A percentile compares a stretch with the other conserved stretches of the same genome.
Conservation (phyloP, 2,888 invertebrate genomes). For the Leptinotarsa juncta region DNA sequence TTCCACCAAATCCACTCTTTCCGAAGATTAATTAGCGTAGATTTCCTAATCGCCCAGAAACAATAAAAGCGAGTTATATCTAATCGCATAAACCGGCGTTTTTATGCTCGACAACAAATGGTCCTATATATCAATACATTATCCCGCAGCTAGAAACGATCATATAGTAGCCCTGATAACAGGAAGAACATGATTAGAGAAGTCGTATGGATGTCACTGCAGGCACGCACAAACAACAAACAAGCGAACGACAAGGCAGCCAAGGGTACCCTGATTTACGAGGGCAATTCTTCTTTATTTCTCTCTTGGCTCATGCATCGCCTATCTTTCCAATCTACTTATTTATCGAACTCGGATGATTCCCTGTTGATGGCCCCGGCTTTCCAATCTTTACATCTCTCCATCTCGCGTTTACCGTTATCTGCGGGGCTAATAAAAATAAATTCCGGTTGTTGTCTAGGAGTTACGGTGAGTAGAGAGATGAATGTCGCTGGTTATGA, state of each 20-base stretch:
- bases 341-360: conserved; percentile 63
- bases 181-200: conserved; percentile 61
- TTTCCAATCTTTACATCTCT: conserved; percentile 40
- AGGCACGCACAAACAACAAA: conserved; percentile 61
- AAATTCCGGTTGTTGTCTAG: conserved; percentile 37
- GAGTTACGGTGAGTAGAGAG: conserved; percentile 13
- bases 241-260: conserved; percentile 48
- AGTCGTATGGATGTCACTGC: conserved; percentile 60
- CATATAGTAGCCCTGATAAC: conserved; percentile 55
- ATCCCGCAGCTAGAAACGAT: conserved; percentile 48
- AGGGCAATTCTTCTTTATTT: conserved; percentile 67
- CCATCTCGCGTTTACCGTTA: conserved; percentile 43
- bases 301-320: conserved; percentile 57
- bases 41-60: conserved; percentile 42
- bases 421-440: conserved; percentile 44
- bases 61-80: conserved; percentile 44
- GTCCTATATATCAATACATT: conserved; percentile 42
- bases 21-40: conserved; percentile 29
- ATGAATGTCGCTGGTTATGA: background rate
- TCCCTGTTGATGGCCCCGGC: conserved; percentile 45
- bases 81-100: conserved; percentile 46
- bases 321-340: conserved; percentile 57
- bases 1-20: background rate
- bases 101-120: conserved; percentile 43
- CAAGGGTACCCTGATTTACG: conserved; percentile 64